These are phyloP conservation scores for Podocnemis expansa DNA, from an alignment of 2,113 vertebrate species.

Conservation along the genomic window DNA sequence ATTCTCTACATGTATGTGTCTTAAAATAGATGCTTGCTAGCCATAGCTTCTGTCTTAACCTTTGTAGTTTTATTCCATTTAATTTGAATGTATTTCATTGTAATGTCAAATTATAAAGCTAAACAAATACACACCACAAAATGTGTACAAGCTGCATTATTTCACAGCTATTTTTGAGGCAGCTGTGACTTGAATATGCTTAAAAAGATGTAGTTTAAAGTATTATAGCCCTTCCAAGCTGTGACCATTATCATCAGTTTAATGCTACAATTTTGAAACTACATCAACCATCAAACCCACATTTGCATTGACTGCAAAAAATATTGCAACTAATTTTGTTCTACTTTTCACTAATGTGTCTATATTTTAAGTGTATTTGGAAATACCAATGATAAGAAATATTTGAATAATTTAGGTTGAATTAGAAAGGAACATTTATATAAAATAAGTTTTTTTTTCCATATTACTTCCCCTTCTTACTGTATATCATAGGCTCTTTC, in stretches of 20 bases:
- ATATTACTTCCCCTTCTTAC: rapidly evolving
- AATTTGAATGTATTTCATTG: not conserved
- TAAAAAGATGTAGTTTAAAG: not conserved
- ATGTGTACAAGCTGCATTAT: not conserved
- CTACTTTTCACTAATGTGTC: rapidly evolving
- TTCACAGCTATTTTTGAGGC: not conserved
- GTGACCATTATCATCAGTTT: not conserved
- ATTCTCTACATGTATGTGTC: slow-evolving; percentile 36
- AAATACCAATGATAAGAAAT: not conserved
- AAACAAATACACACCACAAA: slow-evolving; percentile 14
- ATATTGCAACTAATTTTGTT: not conserved
- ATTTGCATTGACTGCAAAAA: not conserved
- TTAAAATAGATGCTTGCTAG: slow-evolving; percentile 63
- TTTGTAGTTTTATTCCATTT: slow-evolving; percentile 51
- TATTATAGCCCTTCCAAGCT: not conserved
- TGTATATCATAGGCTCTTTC: not conserved
- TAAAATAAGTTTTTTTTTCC: not conserved
- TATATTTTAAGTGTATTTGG: not conserved
- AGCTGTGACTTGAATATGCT: not conserved
- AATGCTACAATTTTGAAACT: not conserved
- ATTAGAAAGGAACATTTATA: not conserved
- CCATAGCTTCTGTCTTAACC: not conserved
- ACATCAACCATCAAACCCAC: rapidly evolving
- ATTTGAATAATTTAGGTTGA: not conserved
- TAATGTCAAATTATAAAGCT: slow-evolving; percentile 28